Conservation (phyloP, 2,888 invertebrate species). For the Glyphotaelius pellucidus region DNA sequence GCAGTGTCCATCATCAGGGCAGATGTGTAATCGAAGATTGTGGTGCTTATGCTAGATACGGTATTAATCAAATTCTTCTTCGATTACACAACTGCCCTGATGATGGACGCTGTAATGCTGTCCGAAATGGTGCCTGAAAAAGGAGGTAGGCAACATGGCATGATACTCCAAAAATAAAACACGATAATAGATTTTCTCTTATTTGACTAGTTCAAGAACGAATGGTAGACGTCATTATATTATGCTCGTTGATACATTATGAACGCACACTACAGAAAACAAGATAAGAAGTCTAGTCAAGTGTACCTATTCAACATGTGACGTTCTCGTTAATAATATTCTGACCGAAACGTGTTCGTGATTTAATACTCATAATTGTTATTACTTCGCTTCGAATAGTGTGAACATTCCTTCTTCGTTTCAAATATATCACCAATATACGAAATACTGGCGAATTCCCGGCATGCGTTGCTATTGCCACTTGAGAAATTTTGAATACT, state of each 20-base stretch:
- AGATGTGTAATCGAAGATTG: no score
- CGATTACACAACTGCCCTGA: no score
- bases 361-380: not conserved
- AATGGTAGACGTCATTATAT: not conserved
- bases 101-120: no score
- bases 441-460: no score
- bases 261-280: not conserved
- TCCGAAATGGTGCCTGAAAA: no score
- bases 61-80: no score
- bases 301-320: not conserved
- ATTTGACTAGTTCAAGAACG: not conserved
- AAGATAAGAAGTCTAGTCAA: not conserved
- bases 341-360: not conserved
- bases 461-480: no score
- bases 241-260: not conserved
- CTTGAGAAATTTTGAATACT: no score
- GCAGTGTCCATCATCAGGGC: no score
- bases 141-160: no score
- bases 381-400: not conserved
- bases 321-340: not conserved
- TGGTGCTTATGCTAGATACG: no score
- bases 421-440: not conserved
- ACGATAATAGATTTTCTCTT: not conserved
- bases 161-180: no score
- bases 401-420: not conserved